Base-by-base conservation (phyloP, 2,797 vertebrate genomes). In the Dendrocincla tyrannina region DNA sequence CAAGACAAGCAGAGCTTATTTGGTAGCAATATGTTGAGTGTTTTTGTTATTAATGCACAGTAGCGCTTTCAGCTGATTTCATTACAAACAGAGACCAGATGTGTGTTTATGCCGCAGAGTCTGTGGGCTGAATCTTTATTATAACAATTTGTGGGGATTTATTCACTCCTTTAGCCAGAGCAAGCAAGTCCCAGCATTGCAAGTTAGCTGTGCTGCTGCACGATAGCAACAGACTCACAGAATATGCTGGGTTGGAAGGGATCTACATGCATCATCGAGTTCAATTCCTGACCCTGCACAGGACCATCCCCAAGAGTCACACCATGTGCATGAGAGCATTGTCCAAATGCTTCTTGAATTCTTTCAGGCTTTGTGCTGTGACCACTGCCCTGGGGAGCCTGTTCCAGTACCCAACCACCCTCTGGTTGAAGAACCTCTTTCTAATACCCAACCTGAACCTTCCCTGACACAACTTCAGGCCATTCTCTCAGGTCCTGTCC, bases 21-120 rank as follows among this genome's bases (percentile, higher is more conserved):
- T 93, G 89, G 95, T 93, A 96, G 97, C 95, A 96, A 80, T 96
- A 96, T 96, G 96, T 96, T 96, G 92, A 97, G 77, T 24, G 53
- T 95, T 97, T 97, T 96, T 96, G 95, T 97, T 98, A 97, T 97
- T 97, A 96, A 97, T 96, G 95, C 95, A 81, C 97, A 94, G 81
- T 96, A 97, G 93, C 93, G 74, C 95, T 97, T 97, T 96, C 96
- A 94, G 96, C 93, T 97, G 96, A 97, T 97, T 97, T 97, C 96
- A 96, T 97, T 97, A 96, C 96, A 97, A 96, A 97, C 96, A 97
- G 93, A 96, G 97, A 96, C 97, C 98, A 98, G 97, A 97, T 97
- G 97, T 97, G 96, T 93, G 93, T 97, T 97, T 97, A 96, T 9
- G 33, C 96, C 94, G 77, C 28, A 32, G 96, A 95, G 84, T 95